A percentile compares a stretch with the other conserved stretches of the same genome.
Conservation (phyloP, 1,140 invertebrate genomes). For the Pissodes strobi region DNA sequence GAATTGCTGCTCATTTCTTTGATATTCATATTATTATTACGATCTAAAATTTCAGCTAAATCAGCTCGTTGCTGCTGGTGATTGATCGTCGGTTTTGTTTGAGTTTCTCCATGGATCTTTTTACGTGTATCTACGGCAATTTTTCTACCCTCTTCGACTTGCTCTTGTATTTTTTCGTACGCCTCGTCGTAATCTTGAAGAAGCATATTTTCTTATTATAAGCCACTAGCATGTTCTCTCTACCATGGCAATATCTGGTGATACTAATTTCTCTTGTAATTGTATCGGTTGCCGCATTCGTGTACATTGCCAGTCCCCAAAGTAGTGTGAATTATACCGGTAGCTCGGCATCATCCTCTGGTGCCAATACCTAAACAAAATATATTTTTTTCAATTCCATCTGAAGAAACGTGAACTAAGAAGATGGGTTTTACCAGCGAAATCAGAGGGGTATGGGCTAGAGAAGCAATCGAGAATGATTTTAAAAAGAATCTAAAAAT, state of each 20-base stretch:
- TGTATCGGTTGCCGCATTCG: too few species aligned
- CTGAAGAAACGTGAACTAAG: too few species aligned
- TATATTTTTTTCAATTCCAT: too few species aligned
- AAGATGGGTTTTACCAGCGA: too few species aligned
- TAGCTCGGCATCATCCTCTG: too few species aligned
- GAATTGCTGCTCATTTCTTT: too few species aligned
- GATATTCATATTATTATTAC: neutral
- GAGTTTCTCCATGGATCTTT: neutral
- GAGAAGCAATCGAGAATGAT: neutral
- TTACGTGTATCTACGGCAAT: neutral
- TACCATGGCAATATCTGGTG: neutral
- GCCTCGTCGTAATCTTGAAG: neutral
- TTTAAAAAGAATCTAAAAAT: neutral
- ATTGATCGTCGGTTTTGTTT: neutral
- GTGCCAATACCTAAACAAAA: too few species aligned
- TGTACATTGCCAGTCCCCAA: too few species aligned
- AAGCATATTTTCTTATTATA: neutral
- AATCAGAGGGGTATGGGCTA: too few species aligned
- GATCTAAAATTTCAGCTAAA: neutral
- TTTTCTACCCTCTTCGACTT: neutral
- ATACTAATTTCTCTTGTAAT: neutral
- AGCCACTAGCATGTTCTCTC: neutral
- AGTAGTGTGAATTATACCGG: too few species aligned
- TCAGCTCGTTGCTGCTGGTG: neutral
- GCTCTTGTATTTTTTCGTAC: neutral